These are phyloP conservation scores for Conchocele bisecta DNA, from an alignment of 2,888 invertebrate species.

Conservation along the genomic window DNA sequence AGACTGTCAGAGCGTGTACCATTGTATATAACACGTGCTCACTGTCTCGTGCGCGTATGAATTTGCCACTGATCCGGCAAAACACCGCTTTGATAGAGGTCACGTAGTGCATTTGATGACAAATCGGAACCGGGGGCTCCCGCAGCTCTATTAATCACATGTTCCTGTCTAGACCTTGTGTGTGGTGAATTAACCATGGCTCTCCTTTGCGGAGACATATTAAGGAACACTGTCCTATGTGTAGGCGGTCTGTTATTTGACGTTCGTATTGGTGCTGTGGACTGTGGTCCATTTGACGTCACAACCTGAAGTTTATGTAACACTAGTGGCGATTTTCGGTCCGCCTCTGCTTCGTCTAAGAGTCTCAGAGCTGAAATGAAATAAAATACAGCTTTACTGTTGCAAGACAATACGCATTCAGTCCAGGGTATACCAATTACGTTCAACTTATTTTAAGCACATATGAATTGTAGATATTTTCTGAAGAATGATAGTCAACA, in stretches of 20 bases:
- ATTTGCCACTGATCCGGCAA: slow-evolving; percentile 38
- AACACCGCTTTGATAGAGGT: slow-evolving; percentile 42
- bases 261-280: too few relatives aligned
- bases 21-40: too few relatives aligned
- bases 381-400: background rate
- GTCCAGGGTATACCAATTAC: too few relatives aligned
- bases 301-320: slow-evolving; percentile 47
- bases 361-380: slow-evolving; percentile 39
- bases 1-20: too few relatives aligned
- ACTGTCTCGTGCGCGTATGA: too few relatives aligned
- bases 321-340: slow-evolving; percentile 18
- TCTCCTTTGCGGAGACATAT: too few relatives aligned
- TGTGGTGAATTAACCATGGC: too few relatives aligned
- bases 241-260: background rate
- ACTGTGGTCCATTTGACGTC: background rate
- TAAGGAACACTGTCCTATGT: too few relatives aligned
- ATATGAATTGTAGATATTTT: too few relatives aligned
- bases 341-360: slow-evolving; percentile 47
- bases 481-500: too few relatives aligned
- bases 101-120: slow-evolving; percentile 28
- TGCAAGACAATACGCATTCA: too few relatives aligned
- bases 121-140: slow-evolving; percentile 2
- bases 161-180: background rate
- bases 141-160: background rate
- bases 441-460: too few relatives aligned